Percentiles rank a stretch among this genome's conserved stretches.
These are phyloP conservation scores for Parnassius apollo DNA, from an alignment of 2,888 invertebrate genomes.

Conservation along the genomic window DNA sequence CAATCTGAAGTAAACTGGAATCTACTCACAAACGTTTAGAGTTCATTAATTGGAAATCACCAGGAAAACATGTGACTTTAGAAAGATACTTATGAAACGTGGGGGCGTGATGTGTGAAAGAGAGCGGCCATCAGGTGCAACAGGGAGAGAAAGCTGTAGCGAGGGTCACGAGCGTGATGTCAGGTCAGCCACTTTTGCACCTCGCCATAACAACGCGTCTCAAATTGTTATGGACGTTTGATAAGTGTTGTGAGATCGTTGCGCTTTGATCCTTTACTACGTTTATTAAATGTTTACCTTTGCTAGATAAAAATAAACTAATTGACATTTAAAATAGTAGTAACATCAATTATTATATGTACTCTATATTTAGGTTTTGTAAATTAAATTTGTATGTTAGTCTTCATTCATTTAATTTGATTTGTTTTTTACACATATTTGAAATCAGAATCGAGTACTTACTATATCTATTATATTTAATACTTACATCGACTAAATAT, in stretches of 20 bases:
- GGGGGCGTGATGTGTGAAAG: slow-evolving; percentile 77
- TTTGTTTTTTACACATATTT: no score
- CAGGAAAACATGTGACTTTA: slow-evolving; percentile 75
- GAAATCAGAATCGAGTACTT: no score
- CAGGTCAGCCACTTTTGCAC: slow-evolving; percentile 82
- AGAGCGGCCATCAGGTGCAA: slow-evolving; percentile 50
- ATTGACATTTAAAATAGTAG: background rate
- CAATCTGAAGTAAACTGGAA: slow-evolving; percentile 62
- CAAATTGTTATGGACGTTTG: slow-evolving; percentile 82
- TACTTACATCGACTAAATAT: no score
- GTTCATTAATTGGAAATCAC: slow-evolving; percentile 74
- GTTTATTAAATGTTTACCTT: slow-evolving; percentile 77
- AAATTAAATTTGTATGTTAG: no score
- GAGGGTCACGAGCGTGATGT: slow-evolving; percentile 82
- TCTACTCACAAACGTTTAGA: slow-evolving; percentile 69
- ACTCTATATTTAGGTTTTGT: no score
- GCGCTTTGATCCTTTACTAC: slow-evolving; percentile 75
- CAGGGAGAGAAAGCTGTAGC: slow-evolving; percentile 52
- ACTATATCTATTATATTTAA: slow-evolving; percentile 27
- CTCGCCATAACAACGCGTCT: slow-evolving; percentile 81
- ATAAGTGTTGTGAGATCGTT: slow-evolving; percentile 79
- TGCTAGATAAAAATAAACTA: slow-evolving; percentile 32
- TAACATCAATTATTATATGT: no score
- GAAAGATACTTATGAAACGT: slow-evolving; percentile 75
- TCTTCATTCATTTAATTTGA: no score